A percentile compares a stretch with the other conserved stretches of the same genome.
These are phyloP conservation scores for Scaptomyza parva DNA, from an alignment of 2,888 invertebrate genomes.

Conservation along the genomic window DNA sequence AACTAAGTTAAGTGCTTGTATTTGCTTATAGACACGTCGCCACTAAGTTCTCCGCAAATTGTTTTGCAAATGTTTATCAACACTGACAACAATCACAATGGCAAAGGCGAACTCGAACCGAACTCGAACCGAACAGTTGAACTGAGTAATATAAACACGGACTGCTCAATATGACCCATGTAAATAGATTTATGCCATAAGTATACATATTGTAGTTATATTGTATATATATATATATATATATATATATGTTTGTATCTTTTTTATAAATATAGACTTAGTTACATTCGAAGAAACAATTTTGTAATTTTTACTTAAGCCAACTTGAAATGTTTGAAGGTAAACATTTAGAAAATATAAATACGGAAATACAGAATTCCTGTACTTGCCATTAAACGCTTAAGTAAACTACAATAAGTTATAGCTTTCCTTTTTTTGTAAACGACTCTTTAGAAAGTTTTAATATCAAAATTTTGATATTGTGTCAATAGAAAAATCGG, in stretches of 20 bases:
- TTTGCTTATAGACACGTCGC: slow-evolving; percentile 25
- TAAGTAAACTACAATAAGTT: too few relatives aligned
- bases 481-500: too few relatives aligned
- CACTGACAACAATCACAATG: background rate
- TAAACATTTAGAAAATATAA: too few relatives aligned
- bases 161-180: slow-evolving; percentile 8
- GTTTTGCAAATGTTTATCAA: slow-evolving; percentile 27
- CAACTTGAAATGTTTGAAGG: too few relatives aligned
- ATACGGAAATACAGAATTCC: too few relatives aligned
- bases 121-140: background rate
- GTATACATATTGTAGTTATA: background rate
- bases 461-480: too few relatives aligned
- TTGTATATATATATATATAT: background rate
- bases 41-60: slow-evolving; percentile 37
- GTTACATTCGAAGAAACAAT: background rate
- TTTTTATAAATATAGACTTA: too few relatives aligned
- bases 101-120: background rate
- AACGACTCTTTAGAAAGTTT: too few relatives aligned
- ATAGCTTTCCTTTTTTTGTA: too few relatives aligned
- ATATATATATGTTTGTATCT: too few relatives aligned
- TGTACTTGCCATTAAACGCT: too few relatives aligned
- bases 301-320: background rate
- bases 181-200: slow-evolving; percentile 3
- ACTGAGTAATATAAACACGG: slow-evolving; percentile 11
- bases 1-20: slow-evolving; percentile 34